These are phyloP conservation scores for Nasonia longicornis DNA, from an alignment of 1,140 invertebrate genomes.

Conservation along the genomic window DNA sequence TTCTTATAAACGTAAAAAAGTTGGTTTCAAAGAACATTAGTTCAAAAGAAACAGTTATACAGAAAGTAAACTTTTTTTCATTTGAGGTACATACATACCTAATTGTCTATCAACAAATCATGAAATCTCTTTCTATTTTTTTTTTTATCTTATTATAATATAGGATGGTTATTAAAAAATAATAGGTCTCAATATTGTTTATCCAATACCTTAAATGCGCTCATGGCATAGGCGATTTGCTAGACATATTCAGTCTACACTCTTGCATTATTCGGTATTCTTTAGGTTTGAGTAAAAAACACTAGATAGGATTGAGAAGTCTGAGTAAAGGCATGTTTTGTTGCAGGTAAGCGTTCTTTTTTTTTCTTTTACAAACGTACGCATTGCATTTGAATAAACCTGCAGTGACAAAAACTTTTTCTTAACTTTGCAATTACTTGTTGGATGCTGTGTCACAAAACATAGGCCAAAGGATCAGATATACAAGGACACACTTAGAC, in stretches of 20 bases:
- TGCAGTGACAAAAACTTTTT: constrained; percentile 11
- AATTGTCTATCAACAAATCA: neutral
- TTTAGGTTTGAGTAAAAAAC: constrained; percentile 20
- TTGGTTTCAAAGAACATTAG: constrained; percentile 42
- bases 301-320: constrained; percentile 20
- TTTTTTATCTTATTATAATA: neutral
- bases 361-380: constrained; percentile 31
- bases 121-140: neutral
- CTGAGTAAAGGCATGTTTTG: constrained; percentile 21
- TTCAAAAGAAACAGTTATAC: neutral
- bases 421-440: constrained; percentile 26
- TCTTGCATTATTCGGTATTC: neutral
- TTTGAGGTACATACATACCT: too few relatives aligned
- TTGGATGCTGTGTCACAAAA: constrained; percentile 28
- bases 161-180: neutral
- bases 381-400: constrained; percentile 26
- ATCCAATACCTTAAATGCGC: constrained; percentile 5
- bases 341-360: constrained; percentile 10
- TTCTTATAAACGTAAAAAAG: constrained; percentile 47
- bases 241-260: constrained; percentile 3
- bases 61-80: too few relatives aligned
- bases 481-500: constrained; percentile 33
- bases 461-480: constrained; percentile 43
- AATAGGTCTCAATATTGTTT: constrained; percentile 8
- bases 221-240: neutral